These are phyloP conservation scores for Mormyrus iriodes DNA, from an alignment of 2,113 vertebrate genomes.

Conservation along the genomic window DNA sequence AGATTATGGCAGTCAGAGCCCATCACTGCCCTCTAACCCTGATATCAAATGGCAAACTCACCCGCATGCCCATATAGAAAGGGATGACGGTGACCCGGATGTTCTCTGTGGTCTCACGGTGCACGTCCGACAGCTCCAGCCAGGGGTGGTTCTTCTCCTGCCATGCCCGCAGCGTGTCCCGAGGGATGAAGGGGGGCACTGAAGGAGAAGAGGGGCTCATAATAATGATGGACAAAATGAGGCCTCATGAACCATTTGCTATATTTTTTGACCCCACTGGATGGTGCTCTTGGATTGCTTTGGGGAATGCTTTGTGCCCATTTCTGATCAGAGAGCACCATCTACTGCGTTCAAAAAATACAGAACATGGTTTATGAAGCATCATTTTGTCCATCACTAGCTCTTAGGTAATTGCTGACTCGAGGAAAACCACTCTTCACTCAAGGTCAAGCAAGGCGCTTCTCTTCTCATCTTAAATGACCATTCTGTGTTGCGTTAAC, in stretches of 20 bases:
- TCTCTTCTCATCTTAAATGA: not conserved
- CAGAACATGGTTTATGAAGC: no score
- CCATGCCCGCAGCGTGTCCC: constrained; percentile 90
- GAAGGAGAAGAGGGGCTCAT: not conserved
- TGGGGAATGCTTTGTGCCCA: no score
- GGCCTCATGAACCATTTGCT: no score
- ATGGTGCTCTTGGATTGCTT: no score
- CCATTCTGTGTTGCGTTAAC: not conserved
- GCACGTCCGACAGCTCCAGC: constrained; percentile 94
- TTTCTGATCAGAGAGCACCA: no score
- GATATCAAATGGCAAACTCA: constrained; percentile 39
- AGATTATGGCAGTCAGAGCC: not conserved
- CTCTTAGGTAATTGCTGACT: not conserved
- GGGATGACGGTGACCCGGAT: constrained; percentile 95
- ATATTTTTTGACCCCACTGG: no score
- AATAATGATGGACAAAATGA: no score
- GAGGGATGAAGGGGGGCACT: constrained; percentile 82
- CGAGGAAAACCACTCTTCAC: no score
- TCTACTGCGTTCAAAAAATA: no score
- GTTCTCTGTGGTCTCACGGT: constrained; percentile 92
- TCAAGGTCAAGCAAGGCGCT: not conserved
- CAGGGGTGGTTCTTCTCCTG: constrained; percentile 98
- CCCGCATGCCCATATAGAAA: constrained; percentile 99
- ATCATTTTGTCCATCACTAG: no score
- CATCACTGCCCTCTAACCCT: not conserved